phyloP scores from a whole-genome alignment of 2,888 invertebrate species.

The Temnothorax ravouxi region DNA sequence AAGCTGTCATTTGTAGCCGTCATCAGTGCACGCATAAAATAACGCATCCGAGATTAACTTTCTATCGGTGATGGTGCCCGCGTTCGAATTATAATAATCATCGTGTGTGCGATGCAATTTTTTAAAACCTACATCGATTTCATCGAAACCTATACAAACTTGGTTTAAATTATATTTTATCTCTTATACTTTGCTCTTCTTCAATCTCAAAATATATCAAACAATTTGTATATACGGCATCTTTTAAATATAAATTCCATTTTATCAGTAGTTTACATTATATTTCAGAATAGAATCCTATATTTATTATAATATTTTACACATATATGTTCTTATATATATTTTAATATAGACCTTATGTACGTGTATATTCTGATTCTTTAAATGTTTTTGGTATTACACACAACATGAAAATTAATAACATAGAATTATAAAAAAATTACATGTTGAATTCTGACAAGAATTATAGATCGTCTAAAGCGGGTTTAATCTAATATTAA shows the following conservation, averaged over 20 bases:
- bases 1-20: slow-evolving; percentile 64
- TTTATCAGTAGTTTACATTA: neutral
- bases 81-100: slow-evolving; percentile 6
- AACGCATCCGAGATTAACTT: slow-evolving; percentile 40
- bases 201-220: neutral
- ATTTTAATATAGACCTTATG: neutral
- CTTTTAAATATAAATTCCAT: neutral
- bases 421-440: neutral
- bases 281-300: neutral
- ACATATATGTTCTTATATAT: neutral
- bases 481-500: neutral
- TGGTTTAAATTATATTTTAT: slow-evolving; percentile 9
- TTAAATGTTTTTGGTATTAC: neutral
- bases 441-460: neutral
- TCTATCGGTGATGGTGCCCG: slow-evolving; percentile 23
- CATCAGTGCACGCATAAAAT: slow-evolving; percentile 44
- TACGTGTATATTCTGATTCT: neutral
- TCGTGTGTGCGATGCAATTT: slow-evolving; percentile 9
- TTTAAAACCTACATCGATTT: neutral
- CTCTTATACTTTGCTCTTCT: neutral
- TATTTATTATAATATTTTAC: neutral
- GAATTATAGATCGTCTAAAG: neutral
- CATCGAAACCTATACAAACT: no score
- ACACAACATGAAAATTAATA: neutral
- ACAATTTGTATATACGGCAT: neutral